Evolutionary conservation across 2,888 invertebrate genomes (phyloP).

Genomic region (Crematogaster levior): DNA sequence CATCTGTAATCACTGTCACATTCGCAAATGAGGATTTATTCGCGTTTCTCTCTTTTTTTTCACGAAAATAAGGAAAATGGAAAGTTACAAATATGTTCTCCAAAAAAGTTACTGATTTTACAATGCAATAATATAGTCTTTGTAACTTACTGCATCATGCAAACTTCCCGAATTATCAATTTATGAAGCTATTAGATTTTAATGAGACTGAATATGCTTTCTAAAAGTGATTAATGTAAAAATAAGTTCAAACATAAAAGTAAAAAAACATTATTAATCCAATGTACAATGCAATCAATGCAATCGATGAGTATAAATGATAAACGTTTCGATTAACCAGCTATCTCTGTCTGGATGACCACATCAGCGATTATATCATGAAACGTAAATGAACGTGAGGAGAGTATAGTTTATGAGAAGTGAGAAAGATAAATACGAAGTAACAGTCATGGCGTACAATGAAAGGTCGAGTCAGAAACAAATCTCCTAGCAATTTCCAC

Average conservation of each 20-base stretch:
- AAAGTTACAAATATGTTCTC: neutral
- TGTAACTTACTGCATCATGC: conserved; percentile 6
- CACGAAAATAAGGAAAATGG: neutral
- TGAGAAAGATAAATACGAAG: conserved; percentile 21
- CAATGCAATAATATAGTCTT: neutral
- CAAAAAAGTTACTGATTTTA: conserved; percentile 3
- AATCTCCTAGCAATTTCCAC: conserved; percentile 24
- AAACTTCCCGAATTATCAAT: neutral
- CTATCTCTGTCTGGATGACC: conserved; percentile 7
- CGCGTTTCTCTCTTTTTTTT: neutral
- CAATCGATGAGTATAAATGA: conserved; percentile 17
- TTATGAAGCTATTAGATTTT: neutral
- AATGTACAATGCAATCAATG: neutral
- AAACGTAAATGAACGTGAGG: conserved; percentile 28
- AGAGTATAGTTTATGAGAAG: conserved; percentile 12
- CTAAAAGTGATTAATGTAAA: neutral
- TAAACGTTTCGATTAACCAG: neutral
- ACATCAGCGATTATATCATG: conserved; percentile 3
- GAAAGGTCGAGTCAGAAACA: conserved; percentile 21
- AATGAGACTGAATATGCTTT: neutral
- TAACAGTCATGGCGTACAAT: conserved; percentile 7
- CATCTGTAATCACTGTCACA: neutral
- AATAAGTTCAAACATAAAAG: neutral
- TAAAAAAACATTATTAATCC: neutral
- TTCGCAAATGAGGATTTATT: neutral